Percentiles rank a stretch among this genome's conserved stretches.
Conservation (phyloP, 2,888 invertebrate species). For the Sepiola atlantica region DNA sequence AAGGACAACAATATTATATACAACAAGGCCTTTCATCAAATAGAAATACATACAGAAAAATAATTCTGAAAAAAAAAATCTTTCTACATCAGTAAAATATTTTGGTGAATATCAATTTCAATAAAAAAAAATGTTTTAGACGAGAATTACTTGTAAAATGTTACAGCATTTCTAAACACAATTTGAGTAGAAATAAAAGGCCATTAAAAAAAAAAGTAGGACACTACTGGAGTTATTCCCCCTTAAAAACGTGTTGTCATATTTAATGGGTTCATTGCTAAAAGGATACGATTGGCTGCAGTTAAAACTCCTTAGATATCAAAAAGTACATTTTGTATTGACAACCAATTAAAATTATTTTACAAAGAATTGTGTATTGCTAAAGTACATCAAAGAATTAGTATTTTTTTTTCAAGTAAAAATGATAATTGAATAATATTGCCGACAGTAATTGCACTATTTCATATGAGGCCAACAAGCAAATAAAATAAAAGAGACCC, state of each 20-base stretch:
- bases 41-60: background rate
- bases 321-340: background rate
- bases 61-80: background rate
- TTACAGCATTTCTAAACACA: background rate
- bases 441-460: background rate
- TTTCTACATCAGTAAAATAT: background rate
- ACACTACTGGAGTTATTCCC: background rate
- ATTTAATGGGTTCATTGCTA: background rate
- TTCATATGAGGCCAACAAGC: background rate
- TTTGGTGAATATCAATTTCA: background rate
- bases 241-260: background rate
- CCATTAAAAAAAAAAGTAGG: background rate
- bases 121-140: background rate
- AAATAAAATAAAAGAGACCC: background rate
- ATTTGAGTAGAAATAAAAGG: background rate
- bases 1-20: background rate
- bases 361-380: background rate
- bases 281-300: background rate
- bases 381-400: background rate
- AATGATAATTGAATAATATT: background rate
- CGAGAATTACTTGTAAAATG: background rate
- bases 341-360: background rate
- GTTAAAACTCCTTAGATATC: background rate
- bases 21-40: conserved; percentile 22
- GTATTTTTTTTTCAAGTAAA: background rate